A percentile compares a stretch with the other conserved stretches of the same genome.
These are phyloP conservation scores for Schizopygopsis malacanthus DNA, from an alignment of 2,797 vertebrate species.

Conservation along the genomic window DNA sequence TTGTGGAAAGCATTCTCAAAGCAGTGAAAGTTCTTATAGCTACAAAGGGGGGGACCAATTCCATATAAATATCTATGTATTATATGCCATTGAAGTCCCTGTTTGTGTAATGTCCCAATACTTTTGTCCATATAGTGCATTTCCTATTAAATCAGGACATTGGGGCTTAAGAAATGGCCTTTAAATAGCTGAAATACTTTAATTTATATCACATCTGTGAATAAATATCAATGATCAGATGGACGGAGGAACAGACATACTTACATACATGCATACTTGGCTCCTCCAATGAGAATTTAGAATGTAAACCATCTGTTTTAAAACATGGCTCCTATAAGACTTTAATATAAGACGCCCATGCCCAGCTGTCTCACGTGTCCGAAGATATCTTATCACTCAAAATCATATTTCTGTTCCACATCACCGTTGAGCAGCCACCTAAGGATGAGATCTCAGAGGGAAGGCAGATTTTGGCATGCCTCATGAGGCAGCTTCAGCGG, in stretches of 20 bases:
- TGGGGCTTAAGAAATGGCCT: neutral
- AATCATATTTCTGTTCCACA: neutral
- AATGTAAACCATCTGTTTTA: neutral
- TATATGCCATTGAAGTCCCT: neutral
- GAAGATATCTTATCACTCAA: neutral
- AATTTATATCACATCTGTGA: neutral
- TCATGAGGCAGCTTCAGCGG: slow-evolving; percentile 13
- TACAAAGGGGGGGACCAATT: neutral
- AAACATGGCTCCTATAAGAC: neutral
- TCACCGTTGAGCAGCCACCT: neutral
- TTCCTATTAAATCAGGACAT: neutral
- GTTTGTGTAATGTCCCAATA: neutral
- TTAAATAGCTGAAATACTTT: neutral
- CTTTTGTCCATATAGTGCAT: neutral
- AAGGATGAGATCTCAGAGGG: neutral
- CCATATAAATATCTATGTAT: neutral
- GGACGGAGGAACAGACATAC: neutral
- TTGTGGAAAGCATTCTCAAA: neutral
- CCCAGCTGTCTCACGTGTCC: neutral
- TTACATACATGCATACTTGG: neutral
- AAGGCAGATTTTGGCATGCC: slow-evolving; percentile 27
- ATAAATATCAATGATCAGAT: neutral
- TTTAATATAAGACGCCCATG: neutral
- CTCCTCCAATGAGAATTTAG: neutral
- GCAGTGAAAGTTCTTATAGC: neutral